phyloP scores from a whole-genome alignment of 2,888 invertebrate genomes.

The Caenorhabditis drosophilae region DNA sequence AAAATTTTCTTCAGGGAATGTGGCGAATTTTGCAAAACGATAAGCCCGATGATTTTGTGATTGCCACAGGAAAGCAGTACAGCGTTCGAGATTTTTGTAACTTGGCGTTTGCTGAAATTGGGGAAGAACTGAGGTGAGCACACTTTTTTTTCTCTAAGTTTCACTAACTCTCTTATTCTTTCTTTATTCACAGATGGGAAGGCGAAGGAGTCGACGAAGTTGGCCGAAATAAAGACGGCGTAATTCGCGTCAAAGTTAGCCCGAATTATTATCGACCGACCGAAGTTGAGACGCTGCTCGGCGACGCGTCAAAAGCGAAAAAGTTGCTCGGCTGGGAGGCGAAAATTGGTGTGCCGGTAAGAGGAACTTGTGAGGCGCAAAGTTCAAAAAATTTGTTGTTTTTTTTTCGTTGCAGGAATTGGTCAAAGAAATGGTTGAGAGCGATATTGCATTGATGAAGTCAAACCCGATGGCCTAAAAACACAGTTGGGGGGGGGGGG shows the following conservation, averaged over 20 bases:
- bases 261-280: constrained; percentile 90
- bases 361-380: constrained; percentile 24
- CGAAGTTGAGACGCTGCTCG: constrained; percentile 86
- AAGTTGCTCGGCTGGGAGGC: constrained; percentile 86
- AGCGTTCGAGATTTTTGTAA: constrained; percentile 96
- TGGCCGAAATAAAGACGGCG: constrained; percentile 78
- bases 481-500: too few relatives aligned
- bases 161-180: too few relatives aligned
- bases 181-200: constrained; percentile 78
- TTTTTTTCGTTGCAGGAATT: constrained; percentile 73
- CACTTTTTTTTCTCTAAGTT: neutral
- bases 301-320: constrained; percentile 91
- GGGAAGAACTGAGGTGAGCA: constrained; percentile 76
- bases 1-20: constrained; percentile 81
- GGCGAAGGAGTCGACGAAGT: constrained; percentile 85
- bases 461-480: constrained; percentile 84
- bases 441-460: constrained; percentile 88
- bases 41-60: constrained; percentile 90
- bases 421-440: constrained; percentile 90
- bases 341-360: constrained; percentile 78
- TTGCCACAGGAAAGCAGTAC: constrained; percentile 92
- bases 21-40: constrained; percentile 97
- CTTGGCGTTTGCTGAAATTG: constrained; percentile 84
- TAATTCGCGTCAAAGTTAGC: constrained; percentile 85
- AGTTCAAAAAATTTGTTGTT: neutral